A percentile compares a stretch with the other conserved stretches of the same genome.
phyloP scores from a whole-genome alignment of 2,113 vertebrate species.

The Amphilophus citrinellus region DNA sequence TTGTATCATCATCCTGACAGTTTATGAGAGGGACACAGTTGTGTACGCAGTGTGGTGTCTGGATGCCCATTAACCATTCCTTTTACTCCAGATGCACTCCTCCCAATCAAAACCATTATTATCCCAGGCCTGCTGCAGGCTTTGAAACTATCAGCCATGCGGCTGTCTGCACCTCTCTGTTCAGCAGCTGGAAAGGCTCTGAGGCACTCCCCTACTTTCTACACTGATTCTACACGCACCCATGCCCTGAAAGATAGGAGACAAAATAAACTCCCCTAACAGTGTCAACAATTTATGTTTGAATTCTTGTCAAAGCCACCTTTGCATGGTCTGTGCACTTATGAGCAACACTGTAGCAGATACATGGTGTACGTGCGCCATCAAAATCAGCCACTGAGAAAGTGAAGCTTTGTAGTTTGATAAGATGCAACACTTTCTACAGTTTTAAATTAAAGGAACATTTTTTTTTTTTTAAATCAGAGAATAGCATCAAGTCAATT shows the following conservation, averaged over 20 bases:
- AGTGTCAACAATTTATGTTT: not conserved
- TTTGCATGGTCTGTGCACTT: slow-evolving; percentile 23
- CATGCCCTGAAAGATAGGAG: slow-evolving; percentile 7
- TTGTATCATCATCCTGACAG: slow-evolving; percentile 5
- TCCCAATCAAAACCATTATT: slow-evolving; percentile 76
- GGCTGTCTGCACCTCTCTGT: slow-evolving; percentile 72
- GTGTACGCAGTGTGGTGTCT: slow-evolving; percentile 64
- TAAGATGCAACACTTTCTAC: not conserved
- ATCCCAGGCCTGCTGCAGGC: slow-evolving; percentile 63
- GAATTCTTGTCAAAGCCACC: slow-evolving; percentile 35
- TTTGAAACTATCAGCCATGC: slow-evolving; percentile 73
- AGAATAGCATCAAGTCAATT: too few relatives aligned
- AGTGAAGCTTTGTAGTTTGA: not conserved
- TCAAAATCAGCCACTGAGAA: slow-evolving; percentile 38
- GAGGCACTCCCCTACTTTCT: slow-evolving; percentile 44
- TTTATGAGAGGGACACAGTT: slow-evolving; percentile 53
- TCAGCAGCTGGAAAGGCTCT: slow-evolving; percentile 65
- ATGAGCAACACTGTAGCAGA: slow-evolving; percentile 41
- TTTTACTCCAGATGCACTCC: slow-evolving; percentile 49
- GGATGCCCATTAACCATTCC: slow-evolving; percentile 53
- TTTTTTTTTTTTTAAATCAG: too few relatives aligned
- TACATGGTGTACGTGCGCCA: slow-evolving; percentile 39
- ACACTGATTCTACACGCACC: slow-evolving; percentile 15
- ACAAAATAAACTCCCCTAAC: not conserved
- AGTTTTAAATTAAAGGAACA: not conserved